These are phyloP conservation scores for Troides helena DNA, from an alignment of 2,888 invertebrate species.

Conservation along the genomic window DNA sequence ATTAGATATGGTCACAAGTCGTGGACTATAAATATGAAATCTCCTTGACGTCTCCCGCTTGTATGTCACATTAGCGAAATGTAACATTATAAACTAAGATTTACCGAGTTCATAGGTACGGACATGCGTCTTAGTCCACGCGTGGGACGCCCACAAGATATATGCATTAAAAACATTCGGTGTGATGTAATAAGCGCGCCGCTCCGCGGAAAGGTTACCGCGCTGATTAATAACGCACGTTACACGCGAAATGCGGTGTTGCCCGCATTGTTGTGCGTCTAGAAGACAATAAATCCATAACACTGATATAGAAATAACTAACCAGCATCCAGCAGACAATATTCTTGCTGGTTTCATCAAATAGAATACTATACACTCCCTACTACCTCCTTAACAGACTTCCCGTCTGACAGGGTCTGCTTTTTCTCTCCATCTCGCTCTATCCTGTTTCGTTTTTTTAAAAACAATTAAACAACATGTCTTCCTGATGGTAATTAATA, in stretches of 20 bases:
- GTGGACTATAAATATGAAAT: constrained; percentile 22
- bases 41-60: constrained; percentile 28
- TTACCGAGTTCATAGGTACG: constrained; percentile 43
- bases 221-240: constrained; percentile 14
- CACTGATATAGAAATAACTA: too few relatives aligned
- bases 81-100: constrained; percentile 40
- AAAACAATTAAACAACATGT: too few relatives aligned
- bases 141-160: constrained; percentile 27
- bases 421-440: too few relatives aligned
- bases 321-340: too few relatives aligned
- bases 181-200: constrained; percentile 24
- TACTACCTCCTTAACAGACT: too few relatives aligned
- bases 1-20: neutral
- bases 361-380: too few relatives aligned
- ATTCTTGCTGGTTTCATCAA: too few relatives aligned
- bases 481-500: too few relatives aligned
- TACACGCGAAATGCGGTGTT: neutral
- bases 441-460: too few relatives aligned
- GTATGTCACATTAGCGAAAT: constrained; percentile 40
- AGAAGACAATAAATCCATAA: too few relatives aligned
- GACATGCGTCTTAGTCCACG: constrained; percentile 34
- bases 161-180: constrained; percentile 29
- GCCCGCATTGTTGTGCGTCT: neutral
- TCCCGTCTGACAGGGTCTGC: too few relatives aligned
- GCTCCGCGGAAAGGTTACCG: constrained; percentile 6